Evolutionary conservation across 2,113 vertebrate genomes (phyloP).

Genomic region (Azemiops feae): DNA sequence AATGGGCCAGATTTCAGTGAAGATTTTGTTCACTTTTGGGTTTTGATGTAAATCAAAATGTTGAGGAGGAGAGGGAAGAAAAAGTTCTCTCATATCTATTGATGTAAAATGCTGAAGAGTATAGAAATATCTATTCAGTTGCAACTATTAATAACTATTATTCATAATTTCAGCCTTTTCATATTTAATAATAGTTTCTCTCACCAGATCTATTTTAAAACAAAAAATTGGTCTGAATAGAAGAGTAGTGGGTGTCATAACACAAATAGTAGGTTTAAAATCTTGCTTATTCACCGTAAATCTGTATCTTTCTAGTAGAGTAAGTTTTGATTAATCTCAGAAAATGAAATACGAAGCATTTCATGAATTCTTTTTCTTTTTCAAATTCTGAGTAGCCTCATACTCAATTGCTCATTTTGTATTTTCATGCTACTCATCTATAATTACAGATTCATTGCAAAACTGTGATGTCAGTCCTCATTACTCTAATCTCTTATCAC

Average conservation of each 20-base stretch:
- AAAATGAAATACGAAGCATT: slow-evolving; percentile 74
- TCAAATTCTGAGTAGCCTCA: slow-evolving; percentile 66
- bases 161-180: slow-evolving; percentile 66
- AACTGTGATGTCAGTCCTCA: slow-evolving; percentile 74
- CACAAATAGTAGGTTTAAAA: slow-evolving; percentile 66
- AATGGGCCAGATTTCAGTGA: background rate
- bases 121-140: slow-evolving; percentile 42
- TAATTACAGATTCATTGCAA: slow-evolving; percentile 74
- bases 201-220: slow-evolving; percentile 51
- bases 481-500: slow-evolving; percentile 79
- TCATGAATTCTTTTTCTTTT: slow-evolving; percentile 55
- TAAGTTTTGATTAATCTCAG: slow-evolving; percentile 62
- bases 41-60: background rate
- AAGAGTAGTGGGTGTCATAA: slow-evolving; percentile 60
- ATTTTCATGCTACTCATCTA: slow-evolving; percentile 64
- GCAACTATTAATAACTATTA: slow-evolving; percentile 64
- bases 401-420: slow-evolving; percentile 54
- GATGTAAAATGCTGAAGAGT: background rate
- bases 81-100: background rate
- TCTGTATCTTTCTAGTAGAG: slow-evolving; percentile 66
- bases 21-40: background rate
- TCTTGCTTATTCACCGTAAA: slow-evolving; percentile 55
- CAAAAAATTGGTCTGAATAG: slow-evolving; percentile 47
- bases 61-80: background rate
- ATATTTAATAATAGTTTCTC: slow-evolving; percentile 66